Evolutionary conservation across 2,888 invertebrate genomes (phyloP).

Genomic region (Tenthredo mesomela): DNA sequence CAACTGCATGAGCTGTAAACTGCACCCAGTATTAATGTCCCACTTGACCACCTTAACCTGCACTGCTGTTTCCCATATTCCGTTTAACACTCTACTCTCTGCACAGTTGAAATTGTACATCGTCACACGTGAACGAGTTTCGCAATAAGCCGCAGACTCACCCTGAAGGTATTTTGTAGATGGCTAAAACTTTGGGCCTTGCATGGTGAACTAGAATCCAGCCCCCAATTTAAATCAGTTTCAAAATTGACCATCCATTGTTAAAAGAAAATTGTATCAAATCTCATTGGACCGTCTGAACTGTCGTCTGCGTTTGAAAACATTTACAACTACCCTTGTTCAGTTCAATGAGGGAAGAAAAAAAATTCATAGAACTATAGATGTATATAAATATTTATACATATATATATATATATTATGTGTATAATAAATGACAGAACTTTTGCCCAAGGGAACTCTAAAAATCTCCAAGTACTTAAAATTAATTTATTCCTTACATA

Average conservation of each 20-base stretch:
- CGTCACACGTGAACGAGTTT: slow-evolving; percentile 43
- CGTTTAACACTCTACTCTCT: slow-evolving; percentile 33
- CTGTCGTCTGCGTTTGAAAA: not conserved
- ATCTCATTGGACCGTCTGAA: not conserved
- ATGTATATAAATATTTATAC: too few species aligned
- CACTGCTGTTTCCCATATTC: slow-evolving; percentile 32
- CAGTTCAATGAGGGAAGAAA: not conserved
- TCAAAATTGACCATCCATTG: not conserved
- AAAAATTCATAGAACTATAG: not conserved
- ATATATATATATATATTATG: too few species aligned
- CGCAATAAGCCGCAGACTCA: slow-evolving; percentile 30
- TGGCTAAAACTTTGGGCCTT: not conserved
- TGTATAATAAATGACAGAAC: not conserved
- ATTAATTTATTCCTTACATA: slow-evolving; percentile 30
- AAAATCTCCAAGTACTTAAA: not conserved
- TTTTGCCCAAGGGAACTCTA: not conserved
- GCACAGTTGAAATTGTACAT: slow-evolving; percentile 40
- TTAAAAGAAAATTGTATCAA: not conserved
- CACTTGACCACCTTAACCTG: slow-evolving; percentile 21
- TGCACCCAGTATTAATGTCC: slow-evolving; percentile 36
- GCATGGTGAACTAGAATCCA: not conserved
- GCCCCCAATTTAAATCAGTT: not conserved
- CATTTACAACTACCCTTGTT: not conserved
- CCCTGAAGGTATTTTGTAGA: not conserved
- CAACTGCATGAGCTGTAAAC: slow-evolving; percentile 21